These are phyloP conservation scores for Periophthalmodon schlosseri DNA, from an alignment of 2,113 vertebrate genomes.

Conservation along the genomic window DNA sequence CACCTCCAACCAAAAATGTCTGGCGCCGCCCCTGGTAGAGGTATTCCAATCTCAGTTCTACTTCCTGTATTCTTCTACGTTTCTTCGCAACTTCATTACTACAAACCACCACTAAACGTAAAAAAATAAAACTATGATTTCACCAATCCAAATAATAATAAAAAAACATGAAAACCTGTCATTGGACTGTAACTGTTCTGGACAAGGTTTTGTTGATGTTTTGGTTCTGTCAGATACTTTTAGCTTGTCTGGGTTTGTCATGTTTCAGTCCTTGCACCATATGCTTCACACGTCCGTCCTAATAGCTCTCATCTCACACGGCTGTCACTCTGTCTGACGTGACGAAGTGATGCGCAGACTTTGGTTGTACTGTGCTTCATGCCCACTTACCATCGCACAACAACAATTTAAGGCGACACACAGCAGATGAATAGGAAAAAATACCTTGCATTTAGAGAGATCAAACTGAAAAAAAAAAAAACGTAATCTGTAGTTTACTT, in stretches of 20 bases:
- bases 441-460: too few species aligned
- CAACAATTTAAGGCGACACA: constrained; percentile 36
- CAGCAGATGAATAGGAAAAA: background rate
- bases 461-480: too few species aligned
- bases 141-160: too few species aligned
- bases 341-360: constrained; percentile 44
- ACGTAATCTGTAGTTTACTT: too few species aligned
- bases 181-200: constrained; percentile 42
- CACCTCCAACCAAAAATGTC: too few species aligned
- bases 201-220: constrained; percentile 56
- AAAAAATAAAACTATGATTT: too few species aligned
- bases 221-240: constrained; percentile 42
- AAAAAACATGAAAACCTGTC: too few species aligned
- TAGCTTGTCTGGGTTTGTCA: constrained; percentile 41
- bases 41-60: too few species aligned
- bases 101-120: too few species aligned
- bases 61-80: too few species aligned
- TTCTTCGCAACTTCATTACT: too few species aligned
- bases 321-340: constrained; percentile 57
- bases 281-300: constrained; percentile 58
- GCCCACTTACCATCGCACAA: constrained; percentile 29
- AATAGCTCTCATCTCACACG: constrained; percentile 53
- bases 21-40: too few species aligned
- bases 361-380: constrained; percentile 44
- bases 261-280: constrained; percentile 60